Evolutionary conservation across 2,888 invertebrate genomes (phyloP), one percentile per base, ranked within the genome.

Genomic region (Chelonus formosanus): DNA sequence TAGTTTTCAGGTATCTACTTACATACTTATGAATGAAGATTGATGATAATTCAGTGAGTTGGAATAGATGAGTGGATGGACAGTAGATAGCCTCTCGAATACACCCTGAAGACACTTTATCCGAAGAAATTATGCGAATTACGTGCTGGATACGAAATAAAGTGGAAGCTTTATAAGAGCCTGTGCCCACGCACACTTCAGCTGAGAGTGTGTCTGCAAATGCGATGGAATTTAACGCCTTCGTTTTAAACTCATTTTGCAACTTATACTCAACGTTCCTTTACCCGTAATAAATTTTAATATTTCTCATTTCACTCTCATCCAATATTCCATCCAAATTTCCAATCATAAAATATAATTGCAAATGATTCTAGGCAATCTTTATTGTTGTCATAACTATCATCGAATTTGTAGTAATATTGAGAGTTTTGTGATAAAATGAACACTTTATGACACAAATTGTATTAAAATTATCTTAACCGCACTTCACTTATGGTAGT

Each of bases 201-300:
- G 34, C 52, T 34, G 8, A 52, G 43, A 40, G 48, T 43, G 40
- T 59, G 59, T 71, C 55, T 65, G 58, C 47, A 61, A 56, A 67
- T 67, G 67, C 67, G 61, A 59, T 62, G 68, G 65, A 73, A 70
- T 72, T 73, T 67, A 67, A 70, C 70, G 71, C 70, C 67, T 69
- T 69, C 63, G 64, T 63, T 67, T 54, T 44, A 40, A 58, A 57
- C 69, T 69, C 62, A 67, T 67, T 71, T 68, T 55, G 63, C 67
- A 20, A 60, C 53, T 65, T 63, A 68, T 58, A 59, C 61, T 70
- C 58, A 54, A 35, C 47, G 60, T 65, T 63, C 60, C 55, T 55
- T 63, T 59, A 66, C 55, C 7, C 54, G 36, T 40, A 54, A 65
- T 65, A 55, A 65, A 65, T 65, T 48, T 60, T 32, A 20, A 53